phyloP scores from a whole-genome alignment of 2,888 invertebrate genomes.

The Copidosoma aretas region DNA sequence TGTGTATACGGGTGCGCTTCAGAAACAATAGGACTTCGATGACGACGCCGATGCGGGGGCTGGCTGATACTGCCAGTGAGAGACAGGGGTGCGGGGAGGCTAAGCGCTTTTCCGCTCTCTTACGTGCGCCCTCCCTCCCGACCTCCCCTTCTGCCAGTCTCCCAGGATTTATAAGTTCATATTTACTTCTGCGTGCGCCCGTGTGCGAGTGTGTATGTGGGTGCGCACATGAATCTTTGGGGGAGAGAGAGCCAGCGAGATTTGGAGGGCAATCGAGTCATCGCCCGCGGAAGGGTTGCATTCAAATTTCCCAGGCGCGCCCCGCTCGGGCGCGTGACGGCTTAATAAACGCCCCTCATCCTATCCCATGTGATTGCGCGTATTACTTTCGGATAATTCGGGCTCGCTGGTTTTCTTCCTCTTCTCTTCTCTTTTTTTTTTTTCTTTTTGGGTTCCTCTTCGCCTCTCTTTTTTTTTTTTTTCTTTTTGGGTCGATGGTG shows the following conservation, averaged over 20 bases:
- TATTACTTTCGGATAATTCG: conserved; percentile 20
- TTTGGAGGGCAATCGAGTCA: conserved; percentile 28
- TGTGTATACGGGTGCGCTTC: conserved; percentile 51
- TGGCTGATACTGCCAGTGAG: conserved; percentile 41
- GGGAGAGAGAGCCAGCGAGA: neutral
- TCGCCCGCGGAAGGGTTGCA: conserved; percentile 36
- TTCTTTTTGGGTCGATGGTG: conserved; percentile 9
- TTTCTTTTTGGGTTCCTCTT: neutral
- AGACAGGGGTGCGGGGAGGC: conserved; percentile 39
- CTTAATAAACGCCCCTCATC: conserved; percentile 39
- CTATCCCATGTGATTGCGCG: conserved; percentile 29
- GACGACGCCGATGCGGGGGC: too few species aligned
- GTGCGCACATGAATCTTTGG: neutral
- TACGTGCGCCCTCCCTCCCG: conserved; percentile 36
- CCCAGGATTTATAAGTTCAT: conserved; percentile 7
- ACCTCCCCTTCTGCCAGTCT: too few species aligned
- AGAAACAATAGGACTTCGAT: conserved; percentile 56
- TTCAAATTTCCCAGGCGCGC: conserved; percentile 33
- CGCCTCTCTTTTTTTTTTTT: too few species aligned
- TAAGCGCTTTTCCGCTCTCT: conserved; percentile 39
- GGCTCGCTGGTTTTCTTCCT: neutral
- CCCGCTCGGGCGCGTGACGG: conserved; percentile 11
- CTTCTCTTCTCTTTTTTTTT: conserved; percentile 3
- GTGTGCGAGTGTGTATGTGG: neutral
- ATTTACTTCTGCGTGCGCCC: conserved; percentile 1